Evolutionary conservation across 2,797 vertebrate species (phyloP).

Genomic region (Heteromormyrus szaboi): DNA sequence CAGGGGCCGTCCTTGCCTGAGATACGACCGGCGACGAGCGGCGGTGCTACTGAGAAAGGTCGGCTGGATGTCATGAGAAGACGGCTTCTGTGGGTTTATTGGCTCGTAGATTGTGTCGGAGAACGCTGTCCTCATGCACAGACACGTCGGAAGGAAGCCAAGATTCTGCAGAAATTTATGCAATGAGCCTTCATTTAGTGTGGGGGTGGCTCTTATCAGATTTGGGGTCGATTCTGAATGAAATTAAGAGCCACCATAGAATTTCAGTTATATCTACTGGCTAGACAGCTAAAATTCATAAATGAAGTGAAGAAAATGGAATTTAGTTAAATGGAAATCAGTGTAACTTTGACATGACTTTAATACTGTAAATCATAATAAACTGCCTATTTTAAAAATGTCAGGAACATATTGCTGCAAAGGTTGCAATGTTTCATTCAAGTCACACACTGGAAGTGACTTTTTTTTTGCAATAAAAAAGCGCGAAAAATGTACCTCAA

Average conservation of each 20-base stretch:
- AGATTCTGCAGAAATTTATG: constrained; percentile 2
- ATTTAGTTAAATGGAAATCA: not conserved
- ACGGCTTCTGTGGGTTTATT: not conserved
- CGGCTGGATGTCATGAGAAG: not conserved
- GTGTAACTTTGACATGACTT: not conserved
- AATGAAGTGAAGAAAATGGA: not conserved
- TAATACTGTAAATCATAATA: not conserved
- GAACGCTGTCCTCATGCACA: not conserved
- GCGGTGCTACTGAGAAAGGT: not conserved
- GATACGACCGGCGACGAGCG: not conserved
- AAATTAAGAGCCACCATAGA: not conserved
- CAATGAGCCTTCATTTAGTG: not conserved
- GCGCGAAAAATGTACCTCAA: not conserved
- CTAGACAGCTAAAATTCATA: not conserved
- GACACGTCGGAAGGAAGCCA: not conserved
- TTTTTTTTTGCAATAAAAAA: not conserved
- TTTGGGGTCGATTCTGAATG: not conserved
- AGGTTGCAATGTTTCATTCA: not conserved
- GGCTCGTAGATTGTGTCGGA: not conserved
- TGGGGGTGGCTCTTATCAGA: not conserved
- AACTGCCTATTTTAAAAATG: not conserved
- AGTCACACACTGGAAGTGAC: not conserved
- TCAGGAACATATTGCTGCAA: not conserved
- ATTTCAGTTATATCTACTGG: not conserved
- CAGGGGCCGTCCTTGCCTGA: not conserved